Evolutionary conservation across 2,113 vertebrate genomes (phyloP).

Genomic region (Ophiodon elongatus): DNA sequence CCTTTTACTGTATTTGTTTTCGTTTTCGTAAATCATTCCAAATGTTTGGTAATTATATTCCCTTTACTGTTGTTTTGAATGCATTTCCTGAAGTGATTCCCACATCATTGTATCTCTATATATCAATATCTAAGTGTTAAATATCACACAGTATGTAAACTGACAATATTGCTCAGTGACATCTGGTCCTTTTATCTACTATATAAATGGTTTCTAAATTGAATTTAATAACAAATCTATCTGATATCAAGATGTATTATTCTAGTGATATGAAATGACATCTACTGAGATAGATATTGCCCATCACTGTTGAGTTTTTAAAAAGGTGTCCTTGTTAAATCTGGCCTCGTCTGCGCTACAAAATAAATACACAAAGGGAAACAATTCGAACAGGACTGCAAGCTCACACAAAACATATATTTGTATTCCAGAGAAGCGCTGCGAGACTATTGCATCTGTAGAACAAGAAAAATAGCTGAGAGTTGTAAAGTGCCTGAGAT

Average conservation of each 20-base stretch:
- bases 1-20: not conserved
- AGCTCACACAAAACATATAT: constrained; percentile 13
- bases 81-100: not conserved
- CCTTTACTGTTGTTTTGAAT: not conserved
- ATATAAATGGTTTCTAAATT: not conserved
- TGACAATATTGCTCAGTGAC: not conserved
- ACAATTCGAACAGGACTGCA: constrained; percentile 22
- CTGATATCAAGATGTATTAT: not conserved
- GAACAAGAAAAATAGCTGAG: not conserved
- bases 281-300: not conserved
- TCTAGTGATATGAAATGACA: not conserved
- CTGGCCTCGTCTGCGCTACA: not conserved
- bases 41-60: not conserved
- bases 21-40: not conserved
- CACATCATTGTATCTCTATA: not conserved
- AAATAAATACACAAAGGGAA: constrained; percentile 13
- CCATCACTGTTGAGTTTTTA: not conserved
- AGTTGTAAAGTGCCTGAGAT: constrained; percentile 21
- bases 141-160: not conserved
- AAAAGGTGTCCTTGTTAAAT: constrained; percentile 17
- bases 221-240: not conserved
- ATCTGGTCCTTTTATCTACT: not conserved
- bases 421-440: constrained; percentile 19
- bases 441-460: not conserved
- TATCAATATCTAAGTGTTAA: not conserved